phyloP scores from a whole-genome alignment of 2,113 vertebrate genomes.

The Catharus bicknelli region DNA sequence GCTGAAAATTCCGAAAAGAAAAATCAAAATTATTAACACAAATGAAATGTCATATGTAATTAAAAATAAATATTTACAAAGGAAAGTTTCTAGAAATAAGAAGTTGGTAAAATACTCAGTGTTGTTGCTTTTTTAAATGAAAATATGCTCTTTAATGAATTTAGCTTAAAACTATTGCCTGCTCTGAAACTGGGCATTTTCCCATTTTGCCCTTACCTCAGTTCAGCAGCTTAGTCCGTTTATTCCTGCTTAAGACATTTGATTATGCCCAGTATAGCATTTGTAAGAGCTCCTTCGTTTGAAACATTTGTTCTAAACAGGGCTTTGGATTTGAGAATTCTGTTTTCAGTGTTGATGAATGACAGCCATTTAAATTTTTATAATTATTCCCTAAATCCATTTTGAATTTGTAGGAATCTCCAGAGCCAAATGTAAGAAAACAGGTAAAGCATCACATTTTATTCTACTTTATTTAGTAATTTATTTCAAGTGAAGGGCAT shows the following conservation, averaged over 20 bases:
- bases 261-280: neutral
- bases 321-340: neutral
- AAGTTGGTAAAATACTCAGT: neutral
- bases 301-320: neutral
- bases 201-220: neutral
- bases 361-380: neutral
- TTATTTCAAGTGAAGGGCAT: neutral
- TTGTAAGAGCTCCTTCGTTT: neutral
- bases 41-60: neutral
- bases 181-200: neutral
- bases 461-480: neutral
- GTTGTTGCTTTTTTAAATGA: neutral
- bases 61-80: neutral
- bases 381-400: constrained; percentile 29
- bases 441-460: neutral
- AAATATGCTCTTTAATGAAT: neutral
- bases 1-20: neutral
- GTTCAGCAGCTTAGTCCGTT: neutral
- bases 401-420: neutral
- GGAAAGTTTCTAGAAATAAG: neutral
- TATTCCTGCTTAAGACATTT: neutral
- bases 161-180: neutral
- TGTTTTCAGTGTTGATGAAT: constrained; percentile 1
- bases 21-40: neutral
- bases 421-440: neutral